Evolutionary conservation across 37 sponge, comb jelly and placozoan genomes (phyloP).

Genomic region (Crambe crambe): DNA sequence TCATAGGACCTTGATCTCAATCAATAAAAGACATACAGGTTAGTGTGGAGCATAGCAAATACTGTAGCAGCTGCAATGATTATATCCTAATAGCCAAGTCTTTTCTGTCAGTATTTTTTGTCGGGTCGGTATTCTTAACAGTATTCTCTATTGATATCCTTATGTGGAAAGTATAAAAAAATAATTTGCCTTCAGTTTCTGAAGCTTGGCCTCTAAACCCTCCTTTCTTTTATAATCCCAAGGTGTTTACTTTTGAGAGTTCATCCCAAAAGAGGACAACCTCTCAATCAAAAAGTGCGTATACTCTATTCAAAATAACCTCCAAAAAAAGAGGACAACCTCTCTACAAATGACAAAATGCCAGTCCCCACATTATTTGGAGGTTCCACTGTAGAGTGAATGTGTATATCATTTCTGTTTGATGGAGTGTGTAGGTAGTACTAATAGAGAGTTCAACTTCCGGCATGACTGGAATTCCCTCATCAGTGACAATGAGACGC

Average conservation of each 20-base stretch:
- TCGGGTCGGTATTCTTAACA: not conserved
- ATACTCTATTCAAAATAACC: no score
- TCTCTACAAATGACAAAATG: no score
- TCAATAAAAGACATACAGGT: slow-evolving; percentile 95
- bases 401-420: no score
- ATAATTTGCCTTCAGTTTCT: not conserved
- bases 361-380: no score
- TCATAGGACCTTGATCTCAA: slow-evolving; percentile 88
- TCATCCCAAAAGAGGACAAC: no score
- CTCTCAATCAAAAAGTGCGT: no score
- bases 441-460: slow-evolving; percentile 92
- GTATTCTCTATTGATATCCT: not conserved
- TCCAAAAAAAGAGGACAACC: no score
- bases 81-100: not conserved
- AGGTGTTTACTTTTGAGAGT: no score
- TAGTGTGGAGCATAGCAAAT: not conserved
- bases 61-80: not conserved
- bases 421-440: slow-evolving; percentile 63
- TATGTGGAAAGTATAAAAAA: not conserved
- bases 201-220: no score
- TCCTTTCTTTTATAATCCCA: no score
- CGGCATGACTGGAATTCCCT: slow-evolving; percentile 97
- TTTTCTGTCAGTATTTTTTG: not conserved
- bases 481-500: slow-evolving; percentile 80
- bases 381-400: no score